Evolutionary conservation across 2,797 vertebrate genomes (phyloP).

Genomic region (Falco berigora): DNA sequence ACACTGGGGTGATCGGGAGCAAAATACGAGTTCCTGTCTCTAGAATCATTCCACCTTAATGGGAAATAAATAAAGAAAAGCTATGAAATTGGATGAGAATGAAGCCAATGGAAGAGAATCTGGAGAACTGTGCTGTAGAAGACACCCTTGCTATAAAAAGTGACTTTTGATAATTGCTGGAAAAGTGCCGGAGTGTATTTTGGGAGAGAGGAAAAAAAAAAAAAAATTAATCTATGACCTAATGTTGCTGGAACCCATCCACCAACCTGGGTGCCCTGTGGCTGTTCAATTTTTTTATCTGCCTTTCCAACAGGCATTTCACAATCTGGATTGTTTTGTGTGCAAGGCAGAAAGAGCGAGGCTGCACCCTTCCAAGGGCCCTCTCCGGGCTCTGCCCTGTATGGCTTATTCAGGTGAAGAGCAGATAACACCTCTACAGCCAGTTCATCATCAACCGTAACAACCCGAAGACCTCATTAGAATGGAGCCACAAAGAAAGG

Average conservation of each 20-base stretch:
- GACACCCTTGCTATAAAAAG: conserved; percentile 41
- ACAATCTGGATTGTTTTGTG: conserved; percentile 31
- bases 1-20: not conserved
- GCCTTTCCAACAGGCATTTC: conserved; percentile 62
- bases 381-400: not conserved
- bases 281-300: conserved; percentile 57
- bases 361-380: not conserved
- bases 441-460: not conserved
- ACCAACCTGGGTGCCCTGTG: conserved; percentile 51
- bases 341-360: not conserved
- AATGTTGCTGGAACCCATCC: conserved; percentile 66
- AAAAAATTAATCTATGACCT: conserved; percentile 61
- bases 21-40: not conserved
- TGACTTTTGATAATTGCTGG: conserved; percentile 65
- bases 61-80: not conserved
- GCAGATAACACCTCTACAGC: not conserved
- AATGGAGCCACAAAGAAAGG: not conserved
- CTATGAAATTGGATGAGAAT: not conserved
- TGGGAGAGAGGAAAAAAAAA: not conserved
- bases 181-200: conserved; percentile 43
- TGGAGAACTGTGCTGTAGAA: conserved; percentile 14
- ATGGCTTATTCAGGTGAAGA: not conserved
- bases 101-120: conserved; percentile 23
- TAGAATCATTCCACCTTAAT: conserved; percentile 9
- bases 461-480: conserved; percentile 11